Base-by-base conservation (phyloP, 2,888 invertebrate genomes). In the Caenorhabditis sp. region DNA sequence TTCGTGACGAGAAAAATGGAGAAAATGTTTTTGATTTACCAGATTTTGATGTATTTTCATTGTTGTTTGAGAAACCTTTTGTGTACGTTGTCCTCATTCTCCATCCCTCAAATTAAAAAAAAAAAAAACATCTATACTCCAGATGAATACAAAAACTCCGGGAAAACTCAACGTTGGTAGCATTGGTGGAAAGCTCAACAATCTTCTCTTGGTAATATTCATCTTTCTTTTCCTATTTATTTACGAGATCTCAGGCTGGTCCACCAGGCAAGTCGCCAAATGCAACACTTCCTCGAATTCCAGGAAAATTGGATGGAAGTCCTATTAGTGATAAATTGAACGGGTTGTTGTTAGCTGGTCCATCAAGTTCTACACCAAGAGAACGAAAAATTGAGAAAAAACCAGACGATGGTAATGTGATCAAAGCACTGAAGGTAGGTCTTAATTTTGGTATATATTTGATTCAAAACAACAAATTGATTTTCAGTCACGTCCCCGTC, bases 101-200 rank as follows among this genome's bases (percentile, higher is more conserved):
- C n/a, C n/a, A n/a, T n/a, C n/a, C n/a, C n/a, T n/a, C n/a, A n/a
- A n/a, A n/a, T n/a, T n/a, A n/a, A n/a, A n/a, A n/a, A n/a, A n/a
- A n/a, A n/a, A n/a, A n/a, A n/a, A n/a, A n/a, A n/a, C n/a, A n/a
- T 50, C 5, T 50, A 50, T 17, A 17, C 23, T 56, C 26, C n/a
- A 56, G 23, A 56, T 56, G 56, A 27, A 5, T 7, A 56, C 5
- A 2, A 21, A 23, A 25, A 21, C 58, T 17, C 58, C 58, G 2
- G 38, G 38, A 25, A 58, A 58, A 21, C 17, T 58, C 20, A 25
- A 58, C 36, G 38, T 38, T 20, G 25, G 27, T 4, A n/a, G 27
- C 5, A 26, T 58, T 58, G 38, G 36, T 58, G 38, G 38, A 20
- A 58, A 58, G 21, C 21, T 58, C 21, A 56, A 56, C 14, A 25